Base-by-base conservation (phyloP, 2,797 vertebrate genomes). In the Falco rusticolus region DNA sequence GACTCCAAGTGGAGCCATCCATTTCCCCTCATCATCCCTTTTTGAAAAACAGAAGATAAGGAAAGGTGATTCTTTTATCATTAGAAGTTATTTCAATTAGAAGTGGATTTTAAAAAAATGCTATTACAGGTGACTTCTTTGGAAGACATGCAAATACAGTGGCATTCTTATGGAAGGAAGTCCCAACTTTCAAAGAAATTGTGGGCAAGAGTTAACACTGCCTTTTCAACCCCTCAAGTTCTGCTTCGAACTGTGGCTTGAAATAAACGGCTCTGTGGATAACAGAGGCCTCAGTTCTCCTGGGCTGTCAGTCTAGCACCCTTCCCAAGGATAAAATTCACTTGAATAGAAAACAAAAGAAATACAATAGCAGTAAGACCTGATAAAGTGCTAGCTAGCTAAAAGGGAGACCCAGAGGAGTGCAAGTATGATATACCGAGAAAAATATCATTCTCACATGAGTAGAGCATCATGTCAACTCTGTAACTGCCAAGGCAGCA, bases 301-400 rank as follows among this genome's bases (percentile, higher is more conserved):
- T 61, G 68, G 25, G 65, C 37, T 68, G 63, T 64, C 31, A 83
- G 11, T 25, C 28, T 53, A 80, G 22, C n/a, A 80, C 34, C 34
- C 34, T 90, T 87, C 54, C 45, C 39, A 80, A 91, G 60, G 45
- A 80, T 31, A 86, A 72, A 93, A 87, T 70, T 89, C 74, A 71
- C 54, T 82, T 66, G 50, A 84, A 76, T 18, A 66, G 41, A 77
- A 96, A 92, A 87, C 39, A 86, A 93, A 93, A 85, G 63, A 84
- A 85, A 80, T 92, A 20, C 56, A 94, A 64, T 53, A 89, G 26
- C 53, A 85, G 60, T 68, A 87, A 84, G 59, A 81, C 57, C 79
- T 84, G 68, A 88, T 78, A 53, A 85, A 94, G 13, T 47, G 20
- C 0, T 11, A 61, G 48, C 50, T 94, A 60, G 11, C 37, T 39